phyloP scores from a whole-genome alignment of 2,797 vertebrate species.

The Cryptoblepharus egeriae region DNA sequence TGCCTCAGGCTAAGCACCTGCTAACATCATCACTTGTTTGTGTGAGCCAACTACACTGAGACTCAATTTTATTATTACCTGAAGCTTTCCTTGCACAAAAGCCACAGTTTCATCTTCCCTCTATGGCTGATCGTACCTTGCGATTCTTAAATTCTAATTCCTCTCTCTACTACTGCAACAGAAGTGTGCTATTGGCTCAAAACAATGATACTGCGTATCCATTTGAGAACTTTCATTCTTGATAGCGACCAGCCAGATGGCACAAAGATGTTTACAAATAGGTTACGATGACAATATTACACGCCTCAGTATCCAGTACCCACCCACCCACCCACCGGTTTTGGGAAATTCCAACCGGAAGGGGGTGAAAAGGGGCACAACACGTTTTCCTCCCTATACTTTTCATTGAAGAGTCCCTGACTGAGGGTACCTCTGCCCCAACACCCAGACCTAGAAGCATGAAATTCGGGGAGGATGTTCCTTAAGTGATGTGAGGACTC shows the following conservation, averaged over 20 bases:
- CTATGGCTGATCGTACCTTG: not conserved
- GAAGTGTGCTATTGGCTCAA: not conserved
- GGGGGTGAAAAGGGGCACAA: too few relatives aligned
- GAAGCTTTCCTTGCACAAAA: not conserved
- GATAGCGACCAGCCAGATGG: not conserved
- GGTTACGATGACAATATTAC: not conserved
- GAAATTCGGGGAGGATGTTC: too few relatives aligned
- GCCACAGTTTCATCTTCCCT: not conserved
- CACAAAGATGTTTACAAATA: not conserved
- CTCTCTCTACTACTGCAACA: not conserved
- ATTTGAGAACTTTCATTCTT: not conserved
- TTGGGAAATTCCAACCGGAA: too few relatives aligned
- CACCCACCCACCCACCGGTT: too few relatives aligned
- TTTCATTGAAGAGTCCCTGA: too few relatives aligned
- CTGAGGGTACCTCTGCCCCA: too few relatives aligned
- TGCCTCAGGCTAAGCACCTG: conserved; percentile 18
- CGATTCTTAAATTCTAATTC: too few relatives aligned
- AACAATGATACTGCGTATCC: not conserved
- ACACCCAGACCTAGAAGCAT: too few relatives aligned
- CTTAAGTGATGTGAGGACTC: too few relatives aligned
- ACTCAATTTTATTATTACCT: not conserved
- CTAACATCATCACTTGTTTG: not conserved
- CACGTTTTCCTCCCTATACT: too few relatives aligned
- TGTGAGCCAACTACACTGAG: not conserved
- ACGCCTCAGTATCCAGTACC: not conserved